These are phyloP conservation scores for Delphinus delphis DNA, from an alignment of 2,113 vertebrate genomes.

Conservation along the genomic window DNA sequence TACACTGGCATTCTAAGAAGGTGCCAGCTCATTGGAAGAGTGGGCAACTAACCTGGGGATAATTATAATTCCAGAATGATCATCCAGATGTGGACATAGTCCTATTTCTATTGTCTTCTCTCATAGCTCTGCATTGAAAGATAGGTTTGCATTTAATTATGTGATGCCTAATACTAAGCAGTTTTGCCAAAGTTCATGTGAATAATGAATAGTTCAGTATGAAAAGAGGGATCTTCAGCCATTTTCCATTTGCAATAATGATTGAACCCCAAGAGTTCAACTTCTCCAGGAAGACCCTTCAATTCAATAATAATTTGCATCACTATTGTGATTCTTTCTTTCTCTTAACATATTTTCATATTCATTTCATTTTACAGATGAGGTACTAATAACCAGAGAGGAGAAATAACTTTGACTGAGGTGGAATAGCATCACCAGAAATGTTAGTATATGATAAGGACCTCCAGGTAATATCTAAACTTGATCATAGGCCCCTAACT, in stretches of 20 bases:
- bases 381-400: constrained; percentile 27
- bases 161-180: not conserved
- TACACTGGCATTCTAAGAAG: constrained; percentile 28
- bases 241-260: constrained; percentile 45
- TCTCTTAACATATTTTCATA: constrained; percentile 19
- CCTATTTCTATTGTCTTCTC: not conserved
- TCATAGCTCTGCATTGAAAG: constrained; percentile 23
- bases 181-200: constrained; percentile 2
- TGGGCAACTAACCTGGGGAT: not conserved
- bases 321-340: not conserved
- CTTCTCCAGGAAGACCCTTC: constrained; percentile 24
- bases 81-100: constrained; percentile 11
- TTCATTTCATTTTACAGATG: constrained; percentile 7
- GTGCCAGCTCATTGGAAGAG: not conserved
- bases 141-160: constrained; percentile 14
- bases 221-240: not conserved
- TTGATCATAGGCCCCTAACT: constrained; percentile 3
- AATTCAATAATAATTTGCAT: constrained; percentile 4
- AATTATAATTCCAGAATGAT: constrained; percentile 38
- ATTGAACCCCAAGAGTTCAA: constrained; percentile 15
- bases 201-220: not conserved
- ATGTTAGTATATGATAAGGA: constrained; percentile 12
- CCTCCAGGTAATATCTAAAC: constrained; percentile 26
- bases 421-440: not conserved
- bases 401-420: constrained; percentile 42